Evolutionary conservation across 2,113 vertebrate genomes (phyloP), one percentile per base, ranked within the genome.

Genomic region (Neofelis nebulosa): DNA sequence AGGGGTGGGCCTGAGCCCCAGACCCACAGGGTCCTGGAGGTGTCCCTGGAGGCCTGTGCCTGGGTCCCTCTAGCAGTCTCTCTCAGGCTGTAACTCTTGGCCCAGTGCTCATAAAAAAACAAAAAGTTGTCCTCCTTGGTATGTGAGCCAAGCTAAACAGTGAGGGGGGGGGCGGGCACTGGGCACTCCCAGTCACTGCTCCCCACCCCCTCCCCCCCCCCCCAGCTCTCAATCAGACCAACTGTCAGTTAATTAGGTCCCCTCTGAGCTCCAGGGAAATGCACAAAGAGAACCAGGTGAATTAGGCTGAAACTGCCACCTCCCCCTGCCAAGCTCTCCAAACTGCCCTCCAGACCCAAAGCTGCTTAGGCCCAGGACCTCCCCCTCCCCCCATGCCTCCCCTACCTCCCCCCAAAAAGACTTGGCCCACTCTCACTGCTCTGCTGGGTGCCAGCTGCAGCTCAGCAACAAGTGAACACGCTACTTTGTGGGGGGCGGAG

Each of bases 241-340:
- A 65, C 36, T 57, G 82, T 85, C 92, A 66, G 90, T 89, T 98
- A 98, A 98, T 96, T 98, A 96, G 98, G 97, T 97, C 88, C 97
- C 71, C 71, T 95, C 36, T 2, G 66, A 85, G 76, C 97, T 97
- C 97, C 97, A 97, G 98, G 97, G 98, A 97, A 94, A 97, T 89
- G 92, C 69, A 61, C 69, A 18, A 45, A 96, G 45, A 95, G 93
- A 96, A 95, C 82, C 93, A 90, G 96, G 97, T 97, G 89, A 97
- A 79, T 94, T 29, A 25, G 63, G 57, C 76, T 27, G 69, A 81
- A 83, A 41, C 36, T 10, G 65, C 83, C 61, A 48, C 90, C 88
- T 33, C 50, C 93, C 76, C 68, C 52, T 5, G 85, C 92, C 65
- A 65, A 33, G n/a, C 41, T 85, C 21, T 48, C 52, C 61, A 25